Percentiles rank a stretch among this genome's conserved stretches.
These are phyloP conservation scores for Pterois miles DNA, from an alignment of 2,797 vertebrate species.

Conservation along the genomic window DNA sequence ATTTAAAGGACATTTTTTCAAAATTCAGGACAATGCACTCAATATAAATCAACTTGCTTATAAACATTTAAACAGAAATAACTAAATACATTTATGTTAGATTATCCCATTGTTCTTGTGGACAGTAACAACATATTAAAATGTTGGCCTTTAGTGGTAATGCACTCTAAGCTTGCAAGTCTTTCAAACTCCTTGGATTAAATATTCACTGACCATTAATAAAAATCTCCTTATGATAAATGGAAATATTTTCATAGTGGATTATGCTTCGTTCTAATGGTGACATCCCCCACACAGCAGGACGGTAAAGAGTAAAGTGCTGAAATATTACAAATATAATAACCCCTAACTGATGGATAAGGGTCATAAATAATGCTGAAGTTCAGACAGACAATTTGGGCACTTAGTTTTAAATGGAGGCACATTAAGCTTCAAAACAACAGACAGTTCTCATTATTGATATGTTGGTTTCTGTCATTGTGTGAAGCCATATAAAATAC, in stretches of 20 bases:
- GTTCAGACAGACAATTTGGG: conserved; percentile 24
- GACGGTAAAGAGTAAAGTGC: conserved; percentile 65
- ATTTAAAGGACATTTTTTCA: conserved; percentile 21
- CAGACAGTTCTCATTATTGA: not conserved
- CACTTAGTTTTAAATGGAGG: not conserved
- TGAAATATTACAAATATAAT: conserved; percentile 77
- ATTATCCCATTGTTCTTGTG: not conserved
- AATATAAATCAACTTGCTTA: not conserved
- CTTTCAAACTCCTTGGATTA: conserved; percentile 59
- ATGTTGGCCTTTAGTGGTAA: not conserved
- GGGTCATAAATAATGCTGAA: conserved; percentile 44
- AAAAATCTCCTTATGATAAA: conserved; percentile 86
- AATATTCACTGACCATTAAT: conserved; percentile 81
- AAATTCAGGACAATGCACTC: not conserved
- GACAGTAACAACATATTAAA: not conserved
- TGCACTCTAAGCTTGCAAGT: conserved; percentile 18
- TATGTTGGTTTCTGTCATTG: not conserved
- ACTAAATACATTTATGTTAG: not conserved
- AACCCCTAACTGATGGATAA: conserved; percentile 66
- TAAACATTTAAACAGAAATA: not conserved
- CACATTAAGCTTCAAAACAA: conserved; percentile 7
- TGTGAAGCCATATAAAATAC: not conserved
- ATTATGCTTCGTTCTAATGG: conserved; percentile 85
- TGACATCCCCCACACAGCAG: conserved; percentile 63
- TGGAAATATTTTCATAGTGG: conserved; percentile 79